Evolutionary conservation across 2,888 invertebrate genomes (phyloP).

Genomic region (Entomobrya multifasciata): DNA sequence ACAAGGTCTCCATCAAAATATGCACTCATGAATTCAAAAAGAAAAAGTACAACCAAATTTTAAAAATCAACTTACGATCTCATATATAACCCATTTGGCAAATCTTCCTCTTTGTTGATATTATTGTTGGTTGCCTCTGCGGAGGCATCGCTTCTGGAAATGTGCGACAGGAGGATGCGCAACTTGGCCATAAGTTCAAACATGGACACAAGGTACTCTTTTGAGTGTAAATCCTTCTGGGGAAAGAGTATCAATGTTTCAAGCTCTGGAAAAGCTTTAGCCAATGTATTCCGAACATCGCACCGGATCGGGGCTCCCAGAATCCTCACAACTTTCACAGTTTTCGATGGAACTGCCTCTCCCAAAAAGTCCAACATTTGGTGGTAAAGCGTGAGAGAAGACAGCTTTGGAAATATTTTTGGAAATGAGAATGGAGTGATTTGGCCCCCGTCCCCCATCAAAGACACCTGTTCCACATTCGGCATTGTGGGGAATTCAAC

Average conservation of each 20-base stretch:
- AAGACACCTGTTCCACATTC: conserved; percentile 56
- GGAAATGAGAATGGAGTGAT: conserved; percentile 59
- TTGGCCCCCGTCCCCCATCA: conserved; percentile 61
- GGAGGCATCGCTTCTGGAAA: conserved; percentile 51
- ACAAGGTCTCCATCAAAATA: background rate
- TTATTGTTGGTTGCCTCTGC: conserved; percentile 32
- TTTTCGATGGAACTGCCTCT: conserved; percentile 52
- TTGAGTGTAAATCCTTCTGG: conserved; percentile 52
- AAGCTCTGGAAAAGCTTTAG: conserved; percentile 54
- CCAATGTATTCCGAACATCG: conserved; percentile 50
- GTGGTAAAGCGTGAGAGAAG: conserved; percentile 58
- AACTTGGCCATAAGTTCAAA: conserved; percentile 55
- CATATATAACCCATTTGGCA: conserved; percentile 56
- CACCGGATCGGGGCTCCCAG: conserved; percentile 53
- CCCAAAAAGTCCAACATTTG: conserved; percentile 62
- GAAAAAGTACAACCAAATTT: background rate
- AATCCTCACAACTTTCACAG: conserved; percentile 59
- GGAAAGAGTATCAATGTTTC: conserved; percentile 61
- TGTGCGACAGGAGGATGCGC: conserved; percentile 48
- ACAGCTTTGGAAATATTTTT: conserved; percentile 58
- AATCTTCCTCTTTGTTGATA: conserved; percentile 55
- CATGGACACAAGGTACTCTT: conserved; percentile 59
- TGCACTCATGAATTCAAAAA: background rate
- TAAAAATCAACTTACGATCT: conserved; percentile 37
- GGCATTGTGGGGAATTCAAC: conserved; percentile 60